Evolutionary conservation across 1,140 invertebrate genomes (phyloP).

Genomic region (Panulirus ornatus): DNA sequence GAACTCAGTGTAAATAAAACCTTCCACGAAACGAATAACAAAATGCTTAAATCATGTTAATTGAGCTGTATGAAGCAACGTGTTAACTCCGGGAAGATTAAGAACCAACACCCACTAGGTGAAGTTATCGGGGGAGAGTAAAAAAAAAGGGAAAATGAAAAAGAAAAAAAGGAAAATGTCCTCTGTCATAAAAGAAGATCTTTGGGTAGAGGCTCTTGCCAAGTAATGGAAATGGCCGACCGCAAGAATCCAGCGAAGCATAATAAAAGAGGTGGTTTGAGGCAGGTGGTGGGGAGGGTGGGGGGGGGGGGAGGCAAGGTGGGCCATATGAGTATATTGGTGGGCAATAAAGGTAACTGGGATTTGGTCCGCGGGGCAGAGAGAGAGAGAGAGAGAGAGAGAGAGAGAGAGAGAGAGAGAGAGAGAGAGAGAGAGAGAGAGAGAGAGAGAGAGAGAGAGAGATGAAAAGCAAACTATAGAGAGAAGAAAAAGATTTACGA

Average conservation of each 20-base stretch:
- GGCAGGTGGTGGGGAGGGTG: not conserved
- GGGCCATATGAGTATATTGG: not conserved
- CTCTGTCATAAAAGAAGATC: too few relatives aligned
- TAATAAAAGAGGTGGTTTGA: not conserved
- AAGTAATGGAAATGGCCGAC: not conserved
- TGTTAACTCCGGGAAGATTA: not conserved
- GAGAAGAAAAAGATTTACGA: not conserved
- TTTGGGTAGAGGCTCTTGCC: too few relatives aligned
- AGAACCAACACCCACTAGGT: not conserved
- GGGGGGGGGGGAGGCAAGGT: not conserved
- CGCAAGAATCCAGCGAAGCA: not conserved
- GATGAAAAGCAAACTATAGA: too few relatives aligned
- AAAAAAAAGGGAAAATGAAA: not conserved
- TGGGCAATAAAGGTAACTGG: not conserved
- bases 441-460: not conserved
- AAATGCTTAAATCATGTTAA: too few relatives aligned
- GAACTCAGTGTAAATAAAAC: too few relatives aligned
- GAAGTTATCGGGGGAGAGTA: not conserved
- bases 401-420: constrained; percentile 3
- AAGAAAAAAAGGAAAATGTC: too few relatives aligned
- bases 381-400: not conserved
- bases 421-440: constrained; percentile 31
- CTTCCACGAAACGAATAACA: too few relatives aligned
- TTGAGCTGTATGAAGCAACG: too few relatives aligned
- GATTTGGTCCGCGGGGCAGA: not conserved